Evolutionary conservation across 2,888 invertebrate species (phyloP), one percentile per base, ranked within the genome.

Genomic region (Prenolepis imparis): DNA sequence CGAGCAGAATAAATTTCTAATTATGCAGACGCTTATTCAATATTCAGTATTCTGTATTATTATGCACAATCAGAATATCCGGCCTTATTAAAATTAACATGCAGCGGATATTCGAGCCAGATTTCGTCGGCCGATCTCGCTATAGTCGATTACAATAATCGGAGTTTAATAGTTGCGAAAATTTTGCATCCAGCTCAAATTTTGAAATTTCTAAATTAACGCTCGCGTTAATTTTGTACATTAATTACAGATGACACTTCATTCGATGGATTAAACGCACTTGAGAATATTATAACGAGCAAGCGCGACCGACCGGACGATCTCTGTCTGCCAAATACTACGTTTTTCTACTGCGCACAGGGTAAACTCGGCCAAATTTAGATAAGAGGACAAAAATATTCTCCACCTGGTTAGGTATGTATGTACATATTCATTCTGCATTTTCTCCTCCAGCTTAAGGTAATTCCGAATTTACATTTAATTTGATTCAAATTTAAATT

Each of bases 321-420:
- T 28, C 18, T 15, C 36, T 21, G 15, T 57, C 73, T 32, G 61
- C 28, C 12, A 41, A 15, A 41, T 28, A 18, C 2, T 41, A n/a
- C 12, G 73, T 61, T 73, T 73, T 61, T 61, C 73, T 73, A 61
- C 41, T 73, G 57, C 28, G n/a, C 6, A n/a, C 21, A n/a, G 39
- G 55, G 18, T 15, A n/a, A 39, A 12, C 57, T 18, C 24, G 4
- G 18, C 24, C 18, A 5, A 57, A 24, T 44, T 44, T 41, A 9
- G 36, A 36, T 41, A 28, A 41, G 28, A 44, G n/a, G 21, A 44
- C 41, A 32, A 5, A n/a, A 61, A 52, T 15, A 52, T 55, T 68
- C 28, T n/a, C 11, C 12, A 15, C 11, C 21, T 24, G 15, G 8
- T 41, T 21, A 39, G 3, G 1, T 39, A 41, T 39, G 21, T 48